A percentile compares a stretch with the other conserved stretches of the same genome.
Conservation (phyloP, 2,888 invertebrate genomes). For the Lampropteryx suffumata region DNA sequence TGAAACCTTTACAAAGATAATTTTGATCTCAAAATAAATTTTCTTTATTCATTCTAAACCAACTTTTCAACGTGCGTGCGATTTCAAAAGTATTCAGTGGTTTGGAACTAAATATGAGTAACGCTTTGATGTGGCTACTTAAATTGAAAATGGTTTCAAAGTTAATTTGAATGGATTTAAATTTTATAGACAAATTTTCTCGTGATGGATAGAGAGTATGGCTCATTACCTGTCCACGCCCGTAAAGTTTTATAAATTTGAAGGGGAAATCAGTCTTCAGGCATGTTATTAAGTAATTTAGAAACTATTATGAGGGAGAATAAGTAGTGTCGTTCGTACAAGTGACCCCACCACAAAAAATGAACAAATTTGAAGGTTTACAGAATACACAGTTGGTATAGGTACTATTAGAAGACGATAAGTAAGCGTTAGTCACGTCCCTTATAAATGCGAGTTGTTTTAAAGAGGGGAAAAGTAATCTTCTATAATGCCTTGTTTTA, state of each 20-base stretch:
- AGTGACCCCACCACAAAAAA: slow-evolving; percentile 25
- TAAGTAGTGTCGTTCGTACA: slow-evolving; percentile 18
- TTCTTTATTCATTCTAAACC: too few species aligned
- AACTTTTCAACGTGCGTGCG: slow-evolving; percentile 8
- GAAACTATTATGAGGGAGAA: slow-evolving; percentile 25
- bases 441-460: slow-evolving; percentile 54
- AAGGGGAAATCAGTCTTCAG: slow-evolving; percentile 7
- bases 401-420: slow-evolving; percentile 34
- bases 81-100: slow-evolving; percentile 11
- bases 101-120: slow-evolving; percentile 8
- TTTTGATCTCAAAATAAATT: too few species aligned
- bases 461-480: slow-evolving; percentile 72
- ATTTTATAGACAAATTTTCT: slow-evolving; percentile 2
- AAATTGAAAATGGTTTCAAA: slow-evolving; percentile 2
- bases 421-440: slow-evolving; percentile 45
- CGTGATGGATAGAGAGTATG: background rate
- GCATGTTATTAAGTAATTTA: slow-evolving; percentile 25
- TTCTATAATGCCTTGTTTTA: slow-evolving; percentile 75
- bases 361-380: slow-evolving; percentile 33
- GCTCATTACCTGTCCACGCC: slow-evolving; percentile 8
- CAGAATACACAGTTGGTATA: slow-evolving; percentile 27
- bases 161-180: slow-evolving; percentile 6
- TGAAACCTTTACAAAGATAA: too few species aligned
- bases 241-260: slow-evolving; percentile 9
- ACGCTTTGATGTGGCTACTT: slow-evolving; percentile 14